Evolutionary conservation across 2,797 vertebrate species (phyloP).

Genomic region (Urosaurus nigricauda): DNA sequence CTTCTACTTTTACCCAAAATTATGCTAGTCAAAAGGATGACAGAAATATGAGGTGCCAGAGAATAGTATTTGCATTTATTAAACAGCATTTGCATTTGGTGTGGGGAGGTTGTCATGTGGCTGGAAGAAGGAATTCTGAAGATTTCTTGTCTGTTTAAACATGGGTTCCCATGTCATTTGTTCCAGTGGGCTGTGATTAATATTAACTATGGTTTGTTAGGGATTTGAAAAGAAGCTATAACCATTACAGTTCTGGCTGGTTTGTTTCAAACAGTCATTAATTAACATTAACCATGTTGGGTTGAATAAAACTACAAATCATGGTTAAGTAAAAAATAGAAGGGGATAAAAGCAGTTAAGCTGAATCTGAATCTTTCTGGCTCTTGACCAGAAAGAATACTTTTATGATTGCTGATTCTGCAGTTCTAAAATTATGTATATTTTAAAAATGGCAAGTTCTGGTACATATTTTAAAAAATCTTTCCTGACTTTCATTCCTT

Average conservation of each 20-base stretch:
- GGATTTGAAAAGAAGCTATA: neutral
- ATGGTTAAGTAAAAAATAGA: no score
- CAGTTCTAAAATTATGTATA: neutral
- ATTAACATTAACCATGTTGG: neutral
- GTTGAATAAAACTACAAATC: neutral
- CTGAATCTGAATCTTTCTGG: no score
- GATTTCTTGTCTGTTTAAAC: neutral
- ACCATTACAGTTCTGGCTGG: neutral
- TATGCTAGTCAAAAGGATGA: neutral
- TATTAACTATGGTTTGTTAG: neutral
- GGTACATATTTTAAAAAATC: neutral
- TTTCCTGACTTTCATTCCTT: rapidly evolving
- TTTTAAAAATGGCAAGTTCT: neutral
- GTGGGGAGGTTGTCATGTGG: neutral
- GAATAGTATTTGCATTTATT: neutral
- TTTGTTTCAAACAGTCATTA: neutral
- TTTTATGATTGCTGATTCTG: neutral
- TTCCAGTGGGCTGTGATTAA: neutral
- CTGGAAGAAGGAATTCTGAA: neutral
- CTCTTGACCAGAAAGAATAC: neutral
- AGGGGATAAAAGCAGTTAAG: no score
- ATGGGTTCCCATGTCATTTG: neutral
- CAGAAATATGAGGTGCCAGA: neutral
- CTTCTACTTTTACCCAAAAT: neutral
- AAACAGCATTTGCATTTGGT: neutral